phyloP scores from a whole-genome alignment of 2,797 vertebrate genomes.

The Esox lucius region DNA sequence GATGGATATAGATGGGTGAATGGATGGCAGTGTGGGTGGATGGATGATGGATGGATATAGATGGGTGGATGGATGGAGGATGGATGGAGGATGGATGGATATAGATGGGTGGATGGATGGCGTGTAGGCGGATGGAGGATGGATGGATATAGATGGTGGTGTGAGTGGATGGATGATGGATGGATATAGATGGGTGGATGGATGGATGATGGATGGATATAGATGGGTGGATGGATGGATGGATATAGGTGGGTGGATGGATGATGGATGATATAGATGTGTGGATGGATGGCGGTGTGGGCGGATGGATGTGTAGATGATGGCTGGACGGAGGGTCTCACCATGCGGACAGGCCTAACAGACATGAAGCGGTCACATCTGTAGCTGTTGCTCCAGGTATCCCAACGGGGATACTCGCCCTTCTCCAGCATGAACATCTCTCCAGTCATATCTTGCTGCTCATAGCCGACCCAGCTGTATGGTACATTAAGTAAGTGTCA shows the following conservation, averaged over 20 bases:
- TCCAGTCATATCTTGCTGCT: constrained; percentile 79
- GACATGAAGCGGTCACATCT: constrained; percentile 82
- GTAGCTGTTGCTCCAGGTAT: constrained; percentile 87
- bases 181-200: background rate
- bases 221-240: background rate
- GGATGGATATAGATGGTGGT: background rate
- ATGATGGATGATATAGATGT: background rate
- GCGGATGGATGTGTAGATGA: background rate
- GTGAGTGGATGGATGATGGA: background rate
- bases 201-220: no score
- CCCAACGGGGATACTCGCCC: constrained; percentile 86
- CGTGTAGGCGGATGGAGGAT: background rate
- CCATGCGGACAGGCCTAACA: constrained; percentile 79
- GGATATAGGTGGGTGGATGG: background rate
- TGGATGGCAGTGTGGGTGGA: background rate
- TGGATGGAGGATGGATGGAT: no score
- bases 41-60: background rate
- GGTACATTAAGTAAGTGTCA: background rate
- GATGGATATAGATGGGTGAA: background rate
- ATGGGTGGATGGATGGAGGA: no score
- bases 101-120: background rate
- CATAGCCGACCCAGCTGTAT: constrained; percentile 81
- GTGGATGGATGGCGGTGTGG: background rate
- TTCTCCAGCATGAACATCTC: constrained; percentile 87
- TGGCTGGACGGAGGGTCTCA: constrained; percentile 49